These are phyloP conservation scores for Pogonomyrmex californicus DNA, from an alignment of 1,140 invertebrate species.

Conservation along the genomic window DNA sequence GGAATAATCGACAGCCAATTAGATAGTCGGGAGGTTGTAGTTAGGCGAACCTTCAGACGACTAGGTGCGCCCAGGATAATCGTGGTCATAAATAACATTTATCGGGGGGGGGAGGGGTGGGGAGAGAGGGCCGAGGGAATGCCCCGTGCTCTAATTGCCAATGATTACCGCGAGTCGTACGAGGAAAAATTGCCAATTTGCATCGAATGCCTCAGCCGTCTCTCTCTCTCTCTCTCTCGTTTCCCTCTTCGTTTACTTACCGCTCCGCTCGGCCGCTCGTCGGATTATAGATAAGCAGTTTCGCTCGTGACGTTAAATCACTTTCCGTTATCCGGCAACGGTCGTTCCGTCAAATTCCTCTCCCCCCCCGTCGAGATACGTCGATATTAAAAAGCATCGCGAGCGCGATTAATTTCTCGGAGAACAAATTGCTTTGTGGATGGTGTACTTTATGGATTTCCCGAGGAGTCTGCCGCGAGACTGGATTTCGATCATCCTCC, in stretches of 20 bases:
- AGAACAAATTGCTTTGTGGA: conserved; percentile 30
- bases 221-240: conserved; percentile 3
- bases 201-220: conserved; percentile 74
- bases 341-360: conserved; percentile 24
- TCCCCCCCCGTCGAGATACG: conserved; percentile 29
- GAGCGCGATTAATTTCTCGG: conserved; percentile 43
- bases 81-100: conserved; percentile 82
- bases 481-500: conserved; percentile 11
- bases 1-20: conserved; percentile 74
- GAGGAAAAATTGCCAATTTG: conserved; percentile 83
- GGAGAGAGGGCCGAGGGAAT: background rate
- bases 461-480: background rate
- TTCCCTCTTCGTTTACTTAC: conserved; percentile 67
- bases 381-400: conserved; percentile 57
- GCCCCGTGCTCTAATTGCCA: conserved; percentile 79
- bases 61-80: conserved; percentile 81
- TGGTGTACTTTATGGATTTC: conserved; percentile 54
- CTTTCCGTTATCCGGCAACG: conserved; percentile 37
- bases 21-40: conserved; percentile 60
- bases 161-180: conserved; percentile 77
- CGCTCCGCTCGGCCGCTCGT: conserved; percentile 19
- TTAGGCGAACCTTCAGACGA: conserved; percentile 64
- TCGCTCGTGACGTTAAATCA: conserved; percentile 45
- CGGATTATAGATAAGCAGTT: conserved; percentile 68
- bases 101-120: conserved; percentile 55